A percentile compares a stretch with the other conserved stretches of the same genome.
Conservation (phyloP, 2,797 vertebrate genomes). For the Sphenopsis melanotis region DNA sequence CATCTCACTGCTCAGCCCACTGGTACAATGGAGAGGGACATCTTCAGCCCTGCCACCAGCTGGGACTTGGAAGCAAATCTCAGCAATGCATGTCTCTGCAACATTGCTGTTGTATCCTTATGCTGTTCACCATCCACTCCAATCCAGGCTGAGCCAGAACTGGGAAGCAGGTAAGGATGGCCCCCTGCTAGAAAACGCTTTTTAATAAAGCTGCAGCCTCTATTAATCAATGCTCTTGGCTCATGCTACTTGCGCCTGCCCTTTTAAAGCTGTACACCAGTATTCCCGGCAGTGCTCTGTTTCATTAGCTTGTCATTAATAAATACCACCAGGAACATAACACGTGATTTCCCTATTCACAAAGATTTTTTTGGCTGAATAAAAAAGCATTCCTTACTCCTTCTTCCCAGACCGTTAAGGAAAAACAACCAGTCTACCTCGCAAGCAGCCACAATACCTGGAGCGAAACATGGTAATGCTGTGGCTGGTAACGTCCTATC, state of each 20-base stretch:
- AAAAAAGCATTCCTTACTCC: background rate
- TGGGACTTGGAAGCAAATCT: background rate
- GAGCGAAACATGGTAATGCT: rapidly evolving
- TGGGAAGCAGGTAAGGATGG: background rate
- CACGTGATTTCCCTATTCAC: background rate
- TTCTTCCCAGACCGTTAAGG: rapidly evolving
- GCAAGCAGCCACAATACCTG: background rate
- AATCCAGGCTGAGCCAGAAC: background rate
- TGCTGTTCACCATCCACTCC: background rate
- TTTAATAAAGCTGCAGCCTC: background rate
- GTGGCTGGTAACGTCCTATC: background rate
- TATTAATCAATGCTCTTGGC: background rate
- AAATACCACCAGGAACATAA: background rate
- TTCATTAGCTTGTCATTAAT: slow-evolving; percentile 4
- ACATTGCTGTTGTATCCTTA: rapidly evolving
- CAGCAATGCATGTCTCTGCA: background rate
- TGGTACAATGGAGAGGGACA: background rate
- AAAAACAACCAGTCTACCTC: background rate
- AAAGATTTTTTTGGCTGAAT: background rate
- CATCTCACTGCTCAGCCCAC: background rate
- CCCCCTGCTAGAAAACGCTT: background rate
- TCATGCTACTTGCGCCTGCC: background rate
- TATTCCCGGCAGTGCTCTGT: background rate
- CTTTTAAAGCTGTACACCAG: slow-evolving; percentile 9
- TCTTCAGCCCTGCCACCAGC: background rate